Conservation (phyloP, 2,888 invertebrate genomes). For the Apamea monoglypha region DNA sequence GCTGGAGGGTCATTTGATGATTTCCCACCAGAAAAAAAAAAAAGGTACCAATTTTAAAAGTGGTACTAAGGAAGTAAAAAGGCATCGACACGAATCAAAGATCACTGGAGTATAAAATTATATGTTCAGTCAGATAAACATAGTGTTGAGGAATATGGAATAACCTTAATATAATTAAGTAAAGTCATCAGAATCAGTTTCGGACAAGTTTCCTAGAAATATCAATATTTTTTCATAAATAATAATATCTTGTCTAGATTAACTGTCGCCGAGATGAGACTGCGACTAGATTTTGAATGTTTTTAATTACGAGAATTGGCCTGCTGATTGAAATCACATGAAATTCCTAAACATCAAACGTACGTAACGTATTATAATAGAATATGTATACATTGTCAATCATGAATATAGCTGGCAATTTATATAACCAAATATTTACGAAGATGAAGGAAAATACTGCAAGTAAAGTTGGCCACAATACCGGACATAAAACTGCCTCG, state of each 20-base stretch:
- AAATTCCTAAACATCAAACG: neutral
- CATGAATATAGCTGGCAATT: neutral
- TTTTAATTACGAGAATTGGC: no score
- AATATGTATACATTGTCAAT: neutral
- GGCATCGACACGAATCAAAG: no score
- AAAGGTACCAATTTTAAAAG: neutral
- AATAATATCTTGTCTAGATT: neutral
- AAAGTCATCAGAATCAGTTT: slow-evolving; percentile 8
- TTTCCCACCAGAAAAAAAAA: no score
- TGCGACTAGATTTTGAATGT: no score
- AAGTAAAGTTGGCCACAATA: neutral
- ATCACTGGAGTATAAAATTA: neutral
- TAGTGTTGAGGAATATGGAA: neutral
- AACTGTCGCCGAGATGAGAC: no score
- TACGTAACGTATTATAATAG: neutral
- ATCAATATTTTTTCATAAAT: slow-evolving; percentile 7
- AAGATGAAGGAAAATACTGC: neutral
- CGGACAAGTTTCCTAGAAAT: neutral
- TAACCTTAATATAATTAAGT: neutral
- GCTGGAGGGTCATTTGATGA: no score
- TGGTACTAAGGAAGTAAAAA: no score
- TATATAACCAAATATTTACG: neutral
- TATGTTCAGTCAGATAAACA: neutral
- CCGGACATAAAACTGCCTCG: neutral
- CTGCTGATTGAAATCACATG: neutral